Evolutionary conservation across 1,140 invertebrate genomes (phyloP).

Genomic region (Scaptomyza montana): DNA sequence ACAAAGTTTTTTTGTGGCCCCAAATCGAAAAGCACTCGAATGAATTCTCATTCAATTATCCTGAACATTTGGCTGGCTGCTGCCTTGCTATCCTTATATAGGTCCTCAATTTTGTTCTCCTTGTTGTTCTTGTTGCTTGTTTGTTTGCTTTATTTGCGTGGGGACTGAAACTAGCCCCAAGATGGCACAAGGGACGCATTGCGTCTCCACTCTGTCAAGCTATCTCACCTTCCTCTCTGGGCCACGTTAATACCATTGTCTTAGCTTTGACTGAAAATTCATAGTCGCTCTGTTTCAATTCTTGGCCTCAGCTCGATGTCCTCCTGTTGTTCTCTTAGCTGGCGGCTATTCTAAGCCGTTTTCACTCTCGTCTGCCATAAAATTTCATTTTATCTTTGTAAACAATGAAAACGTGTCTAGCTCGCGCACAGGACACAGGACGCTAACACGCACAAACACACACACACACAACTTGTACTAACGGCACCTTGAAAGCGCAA

Average conservation of each 20-base stretch:
- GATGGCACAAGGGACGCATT: conserved; percentile 37
- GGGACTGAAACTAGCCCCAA: conserved; percentile 76
- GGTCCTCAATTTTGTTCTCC: background rate
- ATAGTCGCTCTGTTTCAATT: conserved; percentile 80
- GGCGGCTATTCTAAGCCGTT: background rate
- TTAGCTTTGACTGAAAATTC: conserved; percentile 71
- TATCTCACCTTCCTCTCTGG: conserved; percentile 1
- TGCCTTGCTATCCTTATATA: background rate
- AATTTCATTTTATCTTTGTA: conserved; percentile 74
- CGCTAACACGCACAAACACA: conserved; percentile 19
- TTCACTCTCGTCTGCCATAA: conserved; percentile 54
- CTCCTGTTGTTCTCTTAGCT: conserved; percentile 22
- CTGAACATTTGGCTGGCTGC: conserved; percentile 62
- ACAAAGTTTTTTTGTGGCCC: conserved; percentile 29
- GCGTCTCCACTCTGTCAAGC: background rate
- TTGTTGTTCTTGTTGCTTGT: conserved; percentile 43
- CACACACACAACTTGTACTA: conserved; percentile 6
- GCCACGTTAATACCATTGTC: conserved; percentile 69
- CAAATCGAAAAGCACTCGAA: conserved; percentile 80
- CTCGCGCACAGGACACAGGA: conserved; percentile 33
- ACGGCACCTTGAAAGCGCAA: conserved; percentile 24
- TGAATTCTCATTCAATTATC: conserved; percentile 82
- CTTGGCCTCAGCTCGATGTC: conserved; percentile 52
- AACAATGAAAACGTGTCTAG: conserved; percentile 77
- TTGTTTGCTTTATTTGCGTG: conserved; percentile 67